These are phyloP conservation scores for Macrophya alboannulata DNA, from an alignment of 2,888 invertebrate species.

Conservation along the genomic window DNA sequence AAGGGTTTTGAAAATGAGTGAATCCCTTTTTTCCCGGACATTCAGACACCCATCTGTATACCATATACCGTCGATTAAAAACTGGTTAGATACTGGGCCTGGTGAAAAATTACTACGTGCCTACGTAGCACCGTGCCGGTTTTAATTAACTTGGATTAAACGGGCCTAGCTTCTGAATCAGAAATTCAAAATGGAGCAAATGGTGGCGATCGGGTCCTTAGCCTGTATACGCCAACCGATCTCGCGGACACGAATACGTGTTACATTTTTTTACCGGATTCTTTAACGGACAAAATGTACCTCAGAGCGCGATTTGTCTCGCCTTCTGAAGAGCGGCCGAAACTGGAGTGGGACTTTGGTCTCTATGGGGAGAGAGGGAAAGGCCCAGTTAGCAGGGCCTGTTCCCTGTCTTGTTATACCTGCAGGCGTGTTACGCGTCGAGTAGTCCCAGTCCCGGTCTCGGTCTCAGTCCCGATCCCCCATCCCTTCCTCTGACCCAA, in stretches of 20 bases:
- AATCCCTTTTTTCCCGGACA: background rate
- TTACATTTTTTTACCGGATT: constrained; percentile 34
- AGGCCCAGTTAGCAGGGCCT: constrained; percentile 49
- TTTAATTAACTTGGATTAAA: constrained; percentile 49
- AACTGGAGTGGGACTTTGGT: background rate
- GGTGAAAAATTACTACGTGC: constrained; percentile 42
- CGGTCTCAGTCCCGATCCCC: background rate
- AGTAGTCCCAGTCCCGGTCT: background rate
- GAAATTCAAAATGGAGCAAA: constrained; percentile 43
- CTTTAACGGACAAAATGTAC: constrained; percentile 10
- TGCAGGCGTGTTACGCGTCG: constrained; percentile 48
- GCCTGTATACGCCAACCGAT: background rate
- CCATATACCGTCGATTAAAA: constrained; percentile 14
- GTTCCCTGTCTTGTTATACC: constrained; percentile 57
- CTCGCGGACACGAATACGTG: background rate
- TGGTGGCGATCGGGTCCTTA: background rate
- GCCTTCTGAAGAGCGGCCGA: constrained; percentile 6
- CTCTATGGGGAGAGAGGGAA: background rate
- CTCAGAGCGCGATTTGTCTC: constrained; percentile 48
- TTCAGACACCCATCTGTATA: background rate
- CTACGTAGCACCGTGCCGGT: background rate
- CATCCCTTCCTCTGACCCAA: background rate
- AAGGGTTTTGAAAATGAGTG: background rate
- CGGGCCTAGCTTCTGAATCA: background rate
- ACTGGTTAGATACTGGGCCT: background rate